phyloP scores from a whole-genome alignment of 2,113 vertebrate species.

The Spheniscus mendiculus region DNA sequence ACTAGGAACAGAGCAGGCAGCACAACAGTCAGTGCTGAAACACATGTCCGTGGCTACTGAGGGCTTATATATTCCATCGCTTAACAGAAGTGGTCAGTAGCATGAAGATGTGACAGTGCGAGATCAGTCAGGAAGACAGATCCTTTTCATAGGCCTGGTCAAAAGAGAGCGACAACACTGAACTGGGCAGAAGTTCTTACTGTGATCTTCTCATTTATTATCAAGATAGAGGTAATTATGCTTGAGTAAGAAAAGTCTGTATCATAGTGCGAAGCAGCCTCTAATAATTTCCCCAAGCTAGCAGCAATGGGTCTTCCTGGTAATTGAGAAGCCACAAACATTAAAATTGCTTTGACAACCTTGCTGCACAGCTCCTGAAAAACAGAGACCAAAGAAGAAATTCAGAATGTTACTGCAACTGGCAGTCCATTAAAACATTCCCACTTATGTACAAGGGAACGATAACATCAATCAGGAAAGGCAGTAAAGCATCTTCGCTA shows the following conservation, averaged over 20 bases:
- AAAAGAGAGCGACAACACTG: background rate
- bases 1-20: background rate
- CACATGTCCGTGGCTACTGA: background rate
- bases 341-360: background rate
- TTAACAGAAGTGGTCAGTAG: background rate
- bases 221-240: background rate
- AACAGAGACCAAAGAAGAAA: background rate
- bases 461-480: background rate
- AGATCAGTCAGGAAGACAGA: background rate
- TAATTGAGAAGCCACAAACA: background rate
- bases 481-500: background rate
- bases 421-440: background rate
- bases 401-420: background rate
- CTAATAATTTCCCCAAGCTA: background rate
- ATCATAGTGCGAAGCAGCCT: background rate
- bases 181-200: background rate
- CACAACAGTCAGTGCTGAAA: background rate
- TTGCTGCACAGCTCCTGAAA: background rate
- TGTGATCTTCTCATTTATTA: background rate
- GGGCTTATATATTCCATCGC: background rate
- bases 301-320: background rate
- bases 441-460: background rate
- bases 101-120: accelerated
- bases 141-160: background rate
- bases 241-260: background rate